Base-by-base conservation (phyloP, 23 tunicate genomes). In the Halocynthia roretzi region DNA sequence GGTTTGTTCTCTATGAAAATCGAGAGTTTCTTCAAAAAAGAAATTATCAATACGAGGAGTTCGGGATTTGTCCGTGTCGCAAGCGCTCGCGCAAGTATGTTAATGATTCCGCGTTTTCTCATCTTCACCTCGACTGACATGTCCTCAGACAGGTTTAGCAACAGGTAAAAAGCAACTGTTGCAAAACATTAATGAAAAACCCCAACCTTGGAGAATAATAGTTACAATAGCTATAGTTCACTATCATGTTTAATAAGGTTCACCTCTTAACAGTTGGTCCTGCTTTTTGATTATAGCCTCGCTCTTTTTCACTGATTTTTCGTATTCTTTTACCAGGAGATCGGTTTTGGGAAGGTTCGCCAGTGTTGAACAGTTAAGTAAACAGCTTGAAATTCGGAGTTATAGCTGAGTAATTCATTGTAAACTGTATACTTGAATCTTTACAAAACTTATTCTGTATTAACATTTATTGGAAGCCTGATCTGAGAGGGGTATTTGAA, bases 1-100 rank as follows among this genome's bases (percentile, higher is more conserved):
- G 90, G 83, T 62, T 96, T 96, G 80, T 96, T 96, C 80, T 96
- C 99, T 54, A 69, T 53, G 76, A 96, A 96, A 21, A 96, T 86
- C 66, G 98, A 92, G 60, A 96, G 79, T 55, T 89, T 96, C 70
- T 96, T 92, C 11, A 96, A 75, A 75, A 96, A 89, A 1, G 99
- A 96, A 62, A 96, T 53, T 53, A 91, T 80, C 23, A 96, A 83
- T 21, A 96, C 70, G 57, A 89, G 62, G 23, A 96, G 83, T 40
- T 84, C 93, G 18, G 82, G 80, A 68, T 81, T 84, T 31, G 62
- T 72, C 22, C 99, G 65, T 7, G 87, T 89, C 79, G 82, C 87
- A 20, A 96, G 61, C 5, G 95, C 93, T 68, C 78, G 85, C 73
- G 85, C 58, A 6, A 96, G 80, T 18, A 78, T 61, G 15, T 56